Evolutionary conservation across 2,113 vertebrate species (phyloP), one percentile per base, ranked within the genome.

Genomic region (Okapia johnstoni): DNA sequence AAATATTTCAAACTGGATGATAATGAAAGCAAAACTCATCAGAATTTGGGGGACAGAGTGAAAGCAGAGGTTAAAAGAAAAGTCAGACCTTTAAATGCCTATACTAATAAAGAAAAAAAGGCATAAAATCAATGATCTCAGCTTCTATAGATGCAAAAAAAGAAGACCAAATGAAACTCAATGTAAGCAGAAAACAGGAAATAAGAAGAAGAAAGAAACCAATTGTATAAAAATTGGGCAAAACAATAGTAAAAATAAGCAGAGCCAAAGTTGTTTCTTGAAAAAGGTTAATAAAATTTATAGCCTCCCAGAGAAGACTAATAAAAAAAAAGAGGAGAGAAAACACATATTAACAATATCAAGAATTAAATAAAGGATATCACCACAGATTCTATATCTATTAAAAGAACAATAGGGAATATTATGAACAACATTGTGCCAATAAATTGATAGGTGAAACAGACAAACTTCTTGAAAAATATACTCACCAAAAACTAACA

Each of bases 1-100:
- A 94, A 79, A 48, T 88, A 85, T 88, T 85, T 95, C 57, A 90
- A 87, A 93, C 60, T 83, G 40, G 96, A 77, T 48, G 76, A 63
- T 86, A 95, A 88, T 21, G 36, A 96, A 86, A 93, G 55, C 28
- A 77, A 96, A 60, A 58, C 50, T 40, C 79, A 91, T 66, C 36
- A 80, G 80, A 94, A 95, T 76, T 7, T 85, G 43, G 66, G 85
- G n/a, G 57, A 11, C 28, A 73, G 61, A 81, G 76, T 2, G 8
- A 70, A 95, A 48, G 50, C 3, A 9, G 33, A 50, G 36, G 33
- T 84, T 92, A 77, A 28, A 83, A 88, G n/a, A 55, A 70, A 83
- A 36, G 52, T 50, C 43, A 52, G 66, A 55, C 7, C 54, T 50
- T 60, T 83, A 93, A 94, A 55, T 70, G 55, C 55, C 50, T 57